These are phyloP conservation scores for Zaprionus gabonicus DNA, from an alignment of 1,140 invertebrate genomes.

Conservation along the genomic window DNA sequence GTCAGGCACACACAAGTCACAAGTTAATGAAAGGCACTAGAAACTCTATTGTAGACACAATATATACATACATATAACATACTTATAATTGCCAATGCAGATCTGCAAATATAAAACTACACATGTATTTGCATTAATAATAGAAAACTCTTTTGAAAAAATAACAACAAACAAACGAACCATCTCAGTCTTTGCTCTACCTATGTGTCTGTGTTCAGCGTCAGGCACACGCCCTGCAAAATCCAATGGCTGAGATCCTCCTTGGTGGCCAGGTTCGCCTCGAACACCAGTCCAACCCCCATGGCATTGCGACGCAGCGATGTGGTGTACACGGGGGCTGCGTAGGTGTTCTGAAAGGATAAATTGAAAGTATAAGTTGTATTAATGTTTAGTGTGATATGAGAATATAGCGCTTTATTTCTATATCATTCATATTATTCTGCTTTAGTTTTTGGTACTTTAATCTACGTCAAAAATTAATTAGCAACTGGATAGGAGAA, in stretches of 20 bases:
- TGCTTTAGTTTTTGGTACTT: too few species aligned
- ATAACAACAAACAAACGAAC: slow-evolving; percentile 17
- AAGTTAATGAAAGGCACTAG: slow-evolving; percentile 73
- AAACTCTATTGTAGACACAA: slow-evolving; percentile 44
- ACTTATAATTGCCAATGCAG: slow-evolving; percentile 64
- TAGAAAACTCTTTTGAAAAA: slow-evolving; percentile 32
- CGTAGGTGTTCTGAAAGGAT: slow-evolving; percentile 89
- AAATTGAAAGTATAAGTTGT: too few species aligned
- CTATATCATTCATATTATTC: too few species aligned
- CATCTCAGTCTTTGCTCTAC: slow-evolving; percentile 87
- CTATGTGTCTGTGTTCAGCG: slow-evolving; percentile 88
- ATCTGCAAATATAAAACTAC: slow-evolving; percentile 44
- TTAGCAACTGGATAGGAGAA: too few species aligned
- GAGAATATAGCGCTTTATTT: too few species aligned
- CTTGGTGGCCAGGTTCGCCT: slow-evolving; percentile 92
- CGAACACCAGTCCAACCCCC: slow-evolving; percentile 95
- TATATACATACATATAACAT: slow-evolving; percentile 28
- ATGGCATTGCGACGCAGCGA: slow-evolving; percentile 93
- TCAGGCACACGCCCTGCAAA: slow-evolving; percentile 93
- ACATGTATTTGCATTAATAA: slow-evolving; percentile 57
- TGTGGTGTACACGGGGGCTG: slow-evolving; percentile 95
- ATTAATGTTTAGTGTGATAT: neutral
- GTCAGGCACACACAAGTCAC: slow-evolving; percentile 64
- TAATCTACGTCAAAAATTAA: too few species aligned
- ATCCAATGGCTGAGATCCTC: slow-evolving; percentile 95